These are phyloP conservation scores for Meloidogyne hapla DNA, from an alignment of 1,140 invertebrate species.

Conservation along the genomic window DNA sequence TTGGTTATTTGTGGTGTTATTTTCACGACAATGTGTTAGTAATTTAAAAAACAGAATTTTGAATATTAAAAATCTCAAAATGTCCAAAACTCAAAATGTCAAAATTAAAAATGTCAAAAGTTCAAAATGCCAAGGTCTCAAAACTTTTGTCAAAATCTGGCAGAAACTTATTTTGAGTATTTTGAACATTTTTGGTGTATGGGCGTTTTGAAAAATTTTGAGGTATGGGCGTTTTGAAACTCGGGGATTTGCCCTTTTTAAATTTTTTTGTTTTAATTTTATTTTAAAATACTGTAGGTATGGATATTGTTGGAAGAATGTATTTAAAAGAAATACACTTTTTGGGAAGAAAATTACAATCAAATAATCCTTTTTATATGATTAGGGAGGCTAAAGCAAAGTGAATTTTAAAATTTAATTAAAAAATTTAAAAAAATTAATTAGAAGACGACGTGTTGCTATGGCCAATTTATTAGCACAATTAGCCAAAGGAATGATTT, in stretches of 20 bases:
- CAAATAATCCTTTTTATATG: constrained; percentile 63
- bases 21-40: constrained; percentile 60
- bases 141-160: background rate
- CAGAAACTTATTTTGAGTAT: background rate
- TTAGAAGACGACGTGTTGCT: constrained; percentile 50
- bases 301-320: constrained; percentile 63
- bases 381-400: constrained; percentile 62
- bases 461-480: constrained; percentile 61
- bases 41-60: too few species aligned
- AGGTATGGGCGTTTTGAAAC: too few species aligned
- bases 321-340: constrained; percentile 64
- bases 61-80: too few species aligned
- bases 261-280: too few species aligned
- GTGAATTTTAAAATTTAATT: constrained; percentile 33
- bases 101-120: background rate
- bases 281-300: constrained; percentile 20
- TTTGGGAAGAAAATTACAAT: constrained; percentile 59
- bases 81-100: background rate
- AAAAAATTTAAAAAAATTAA: background rate
- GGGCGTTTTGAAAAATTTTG: background rate
- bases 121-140: too few species aligned
- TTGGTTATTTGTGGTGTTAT: constrained; percentile 58
- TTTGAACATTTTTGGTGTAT: background rate
- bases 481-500: constrained; percentile 62
- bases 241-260: too few species aligned